Evolutionary conservation across 35 echinoderm and acorn worm species (phyloP).

Genomic region (Ophiothrix spiculata): DNA sequence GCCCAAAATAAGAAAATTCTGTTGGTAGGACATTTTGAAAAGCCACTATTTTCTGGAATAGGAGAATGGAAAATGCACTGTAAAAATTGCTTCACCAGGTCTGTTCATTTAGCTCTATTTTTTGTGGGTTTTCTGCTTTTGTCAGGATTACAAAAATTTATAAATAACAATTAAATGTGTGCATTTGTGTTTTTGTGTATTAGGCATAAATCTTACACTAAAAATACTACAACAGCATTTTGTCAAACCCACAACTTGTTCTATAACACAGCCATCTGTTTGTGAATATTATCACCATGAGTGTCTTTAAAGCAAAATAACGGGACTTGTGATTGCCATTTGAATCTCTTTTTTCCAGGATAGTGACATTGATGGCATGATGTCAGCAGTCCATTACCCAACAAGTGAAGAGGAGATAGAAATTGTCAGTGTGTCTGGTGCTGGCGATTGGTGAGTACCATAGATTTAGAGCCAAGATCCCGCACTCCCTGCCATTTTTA

Average conservation of each 20-base stretch:
- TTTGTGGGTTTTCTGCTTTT: too few species aligned
- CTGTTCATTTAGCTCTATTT: too few species aligned
- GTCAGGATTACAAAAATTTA: too few species aligned
- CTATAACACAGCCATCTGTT: background rate
- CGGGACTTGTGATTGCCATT: background rate
- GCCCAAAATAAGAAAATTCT: too few species aligned
- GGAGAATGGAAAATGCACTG: too few species aligned
- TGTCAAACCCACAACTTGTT: background rate
- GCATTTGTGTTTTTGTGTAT: background rate
- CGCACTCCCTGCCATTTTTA: too few species aligned
- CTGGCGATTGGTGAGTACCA: constrained; percentile 86
- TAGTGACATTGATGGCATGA: constrained; percentile 38
- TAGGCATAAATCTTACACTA: background rate
- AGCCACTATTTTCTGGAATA: too few species aligned
- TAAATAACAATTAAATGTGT: too few species aligned
- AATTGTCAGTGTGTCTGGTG: constrained; percentile 84
- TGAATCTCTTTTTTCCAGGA: constrained; percentile 1
- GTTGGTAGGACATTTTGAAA: too few species aligned
- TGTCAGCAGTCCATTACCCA: constrained; percentile 81
- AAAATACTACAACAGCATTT: background rate
- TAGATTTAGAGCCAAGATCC: too few species aligned
- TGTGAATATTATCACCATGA: background rate
- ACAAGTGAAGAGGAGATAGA: constrained; percentile 5
- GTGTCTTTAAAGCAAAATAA: background rate
- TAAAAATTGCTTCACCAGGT: too few species aligned